phyloP scores from a whole-genome alignment of 2,888 invertebrate genomes.

The Polydrusus pterygomalis region DNA sequence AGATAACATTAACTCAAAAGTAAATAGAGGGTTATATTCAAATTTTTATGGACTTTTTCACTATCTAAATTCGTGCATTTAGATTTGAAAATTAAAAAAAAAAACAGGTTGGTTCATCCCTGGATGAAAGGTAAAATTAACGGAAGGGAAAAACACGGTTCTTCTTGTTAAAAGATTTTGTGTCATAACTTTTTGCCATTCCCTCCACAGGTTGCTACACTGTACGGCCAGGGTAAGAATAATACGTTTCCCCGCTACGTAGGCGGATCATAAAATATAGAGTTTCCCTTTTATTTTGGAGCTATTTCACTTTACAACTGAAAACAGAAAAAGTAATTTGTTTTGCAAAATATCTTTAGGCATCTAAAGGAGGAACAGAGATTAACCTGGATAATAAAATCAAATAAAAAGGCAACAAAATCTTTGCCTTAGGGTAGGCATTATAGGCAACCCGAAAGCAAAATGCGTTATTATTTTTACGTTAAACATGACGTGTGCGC shows the following conservation, averaged over 20 bases:
- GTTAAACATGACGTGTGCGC: neutral
- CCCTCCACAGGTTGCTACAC: no score
- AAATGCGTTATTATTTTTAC: constrained; percentile 6
- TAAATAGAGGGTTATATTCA: no score
- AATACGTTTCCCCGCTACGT: neutral
- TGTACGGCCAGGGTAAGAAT: neutral
- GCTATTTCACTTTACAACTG: neutral
- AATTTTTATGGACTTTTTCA: no score
- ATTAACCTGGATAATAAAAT: constrained; percentile 12
- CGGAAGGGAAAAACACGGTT: no score
- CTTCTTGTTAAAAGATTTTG: no score
- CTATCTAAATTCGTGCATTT: no score
- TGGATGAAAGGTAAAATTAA: no score
- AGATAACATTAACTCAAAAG: no score
- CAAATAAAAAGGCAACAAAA: constrained; percentile 1
- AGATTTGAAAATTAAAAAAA: no score
- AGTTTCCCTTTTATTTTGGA: neutral
- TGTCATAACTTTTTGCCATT: no score
- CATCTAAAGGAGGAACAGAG: neutral
- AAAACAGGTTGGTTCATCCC: no score
- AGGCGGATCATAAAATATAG: constrained; percentile 2
- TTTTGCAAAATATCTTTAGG: constrained; percentile 11
- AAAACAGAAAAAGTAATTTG: constrained; percentile 7
- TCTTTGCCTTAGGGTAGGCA: neutral
- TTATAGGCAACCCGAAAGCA: neutral